Percentiles rank a stretch among this genome's conserved stretches.
These are phyloP conservation scores for Melanotaenia parkinsoni DNA, from an alignment of 2,797 vertebrate species.

Conservation along the genomic window DNA sequence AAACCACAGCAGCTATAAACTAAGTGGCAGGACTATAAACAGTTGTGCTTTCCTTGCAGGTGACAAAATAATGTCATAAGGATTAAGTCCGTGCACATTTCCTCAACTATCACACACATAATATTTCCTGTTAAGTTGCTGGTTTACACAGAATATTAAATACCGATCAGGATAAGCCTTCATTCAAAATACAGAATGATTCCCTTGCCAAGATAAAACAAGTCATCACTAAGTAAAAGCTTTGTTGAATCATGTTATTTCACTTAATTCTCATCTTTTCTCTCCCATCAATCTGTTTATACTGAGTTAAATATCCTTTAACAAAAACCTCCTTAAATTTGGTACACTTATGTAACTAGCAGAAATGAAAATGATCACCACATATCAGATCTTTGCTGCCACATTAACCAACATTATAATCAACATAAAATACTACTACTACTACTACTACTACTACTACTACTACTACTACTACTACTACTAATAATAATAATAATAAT, in stretches of 20 bases:
- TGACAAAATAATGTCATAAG: constrained; percentile 12
- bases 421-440: too few species aligned
- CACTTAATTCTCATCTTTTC: constrained; percentile 1
- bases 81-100: background rate
- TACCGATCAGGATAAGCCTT: constrained; percentile 40
- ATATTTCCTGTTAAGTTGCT: constrained; percentile 2
- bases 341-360: background rate
- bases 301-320: background rate
- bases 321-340: background rate
- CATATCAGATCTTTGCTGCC: constrained; percentile 17
- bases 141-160: constrained; percentile 27
- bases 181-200: constrained; percentile 12
- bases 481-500: too few species aligned
- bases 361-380: constrained; percentile 1
- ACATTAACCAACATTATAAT: constrained; percentile 18
- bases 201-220: constrained; percentile 21
- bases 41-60: background rate
- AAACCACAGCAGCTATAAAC: constrained; percentile 32
- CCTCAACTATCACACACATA: background rate
- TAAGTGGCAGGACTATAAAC: background rate
- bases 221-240: constrained; percentile 14
- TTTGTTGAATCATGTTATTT: background rate
- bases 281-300: background rate
- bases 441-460: too few species aligned
- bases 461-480: too few species aligned